Base-by-base conservation (phyloP, 2,113 vertebrate species). In the Tor tambroides region DNA sequence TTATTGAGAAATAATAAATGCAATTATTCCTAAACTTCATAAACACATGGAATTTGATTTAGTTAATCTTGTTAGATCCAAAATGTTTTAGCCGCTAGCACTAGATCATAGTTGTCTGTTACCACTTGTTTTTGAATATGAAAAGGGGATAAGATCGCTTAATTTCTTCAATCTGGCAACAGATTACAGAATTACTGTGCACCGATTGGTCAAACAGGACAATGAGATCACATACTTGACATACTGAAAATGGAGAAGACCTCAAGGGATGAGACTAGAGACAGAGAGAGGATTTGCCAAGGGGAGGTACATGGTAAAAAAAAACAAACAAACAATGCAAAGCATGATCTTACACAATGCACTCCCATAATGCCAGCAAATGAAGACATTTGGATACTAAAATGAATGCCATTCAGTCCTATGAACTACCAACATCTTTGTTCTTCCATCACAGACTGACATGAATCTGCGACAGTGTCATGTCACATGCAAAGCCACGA, bases 241-340 rank as follows among this genome's bases (percentile, higher is more conserved):
- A 30, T 81, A 81, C 56, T 81, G 59, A 46, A 28, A 82, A 89
- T 83, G 86, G 59, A 65, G 79, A 87, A 75, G 43, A 80, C 87
- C 87, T 87, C 80, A 88, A 77, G 83, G 85, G 75, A 92, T 88
- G 87, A 88, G 28, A 86, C 82, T 85, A 84, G 85, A 89, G 85
- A 89, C 80, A 86, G 88, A 89, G 82, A 51, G 43, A 51, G 80
- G 88, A 85, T 41, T 19, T 15, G 74, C 65, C 71, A 78, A 88
- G n/a, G 65, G 80, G 84, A 65, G 74, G 90, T 30, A 65, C 80
- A 80, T 88, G 82, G 87, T 21, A 49, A 65, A 65, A 59, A 32
- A 86, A 54, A 38, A 30, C n/a, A n/a, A n/a, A n/a, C n/a, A 41
- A 63, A 59, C n/a, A 86, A 82, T 30, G 61, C 59, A 75, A 56